Percentiles rank a stretch among this genome's conserved stretches.
Evolutionary conservation across 2,113 vertebrate genomes (phyloP).

Genomic region (Antechinus stuartii): DNA sequence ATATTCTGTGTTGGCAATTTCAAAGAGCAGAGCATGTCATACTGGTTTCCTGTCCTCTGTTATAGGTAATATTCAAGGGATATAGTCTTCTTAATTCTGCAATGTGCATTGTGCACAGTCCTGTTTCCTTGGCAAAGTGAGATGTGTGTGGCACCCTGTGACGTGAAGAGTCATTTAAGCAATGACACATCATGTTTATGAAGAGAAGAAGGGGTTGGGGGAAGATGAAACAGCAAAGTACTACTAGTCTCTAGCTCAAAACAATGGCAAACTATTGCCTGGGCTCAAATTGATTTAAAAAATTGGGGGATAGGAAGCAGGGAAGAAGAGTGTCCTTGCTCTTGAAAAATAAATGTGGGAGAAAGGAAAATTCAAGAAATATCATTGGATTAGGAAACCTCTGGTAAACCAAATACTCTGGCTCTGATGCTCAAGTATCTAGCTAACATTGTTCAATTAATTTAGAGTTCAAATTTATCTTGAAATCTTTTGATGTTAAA

Average conservation of each 20-base stretch:
- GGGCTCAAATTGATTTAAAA: neutral
- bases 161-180: neutral
- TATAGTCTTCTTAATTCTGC: neutral
- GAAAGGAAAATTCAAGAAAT: neutral
- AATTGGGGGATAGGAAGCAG: neutral
- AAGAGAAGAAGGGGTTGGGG: neutral
- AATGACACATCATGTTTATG: rapidly evolving
- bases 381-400: neutral
- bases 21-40: neutral
- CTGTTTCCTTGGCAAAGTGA: neutral
- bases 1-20: constrained; percentile 32
- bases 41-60: neutral
- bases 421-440: neutral
- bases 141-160: rapidly evolving
- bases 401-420: neutral
- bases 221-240: neutral
- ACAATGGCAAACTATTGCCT: neutral
- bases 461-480: neutral
- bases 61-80: neutral
- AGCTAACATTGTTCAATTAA: neutral
- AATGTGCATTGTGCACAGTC: neutral
- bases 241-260: neutral
- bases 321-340: neutral
- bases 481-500: neutral
- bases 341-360: neutral